Base-by-base conservation (phyloP, 2,113 vertebrate species). In the Silurus asotus region DNA sequence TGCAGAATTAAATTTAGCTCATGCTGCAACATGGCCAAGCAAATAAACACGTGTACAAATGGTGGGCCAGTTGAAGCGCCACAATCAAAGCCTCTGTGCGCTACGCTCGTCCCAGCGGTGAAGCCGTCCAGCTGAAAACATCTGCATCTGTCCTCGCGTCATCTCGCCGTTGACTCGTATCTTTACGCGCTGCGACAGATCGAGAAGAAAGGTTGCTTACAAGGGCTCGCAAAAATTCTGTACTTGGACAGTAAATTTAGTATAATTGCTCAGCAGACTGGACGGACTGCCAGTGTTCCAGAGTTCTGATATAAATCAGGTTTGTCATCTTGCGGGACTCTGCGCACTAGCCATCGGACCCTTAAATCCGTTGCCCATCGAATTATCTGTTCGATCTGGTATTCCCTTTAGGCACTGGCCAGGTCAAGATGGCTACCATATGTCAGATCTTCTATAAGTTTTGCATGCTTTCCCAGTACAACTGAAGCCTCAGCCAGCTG, bases 391-490 rank as follows among this genome's bases (percentile, higher is more conserved):
- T 61, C 56, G 77, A 80, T 80, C 77, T 80, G 77, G 56, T 48
- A 88, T 90, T 90, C 89, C 88, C 88, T 89, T 86, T 70, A 90
- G 88, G 75, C 83, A 64, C 59, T 72, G 74, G 78, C 82, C 83
- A 88, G 85, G 48, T 85, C 79, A 85, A 89, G 87, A 90, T 90
- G 90, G 85, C 82, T 90, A 85, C 90, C 90, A 89, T 85, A 88
- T 90, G 90, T 82, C 88, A 89, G 89, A 82, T 89, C 78, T 90
- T 90, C 58, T 84, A 53, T 56, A 37, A 61, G n/a, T 28, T 75
- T 72, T 89, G 88, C 88, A 87, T 67, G 45, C 49, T 48, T 75
- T 84, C 86, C 86, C 81, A 59, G 80, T 80, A 84, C 72, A 88
- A 65, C 75, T 86, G 62, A 82, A 86, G 69, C 82, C 53, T 65